Conservation (phyloP, 2,113 vertebrate genomes). For the Phasianus colchicus region DNA sequence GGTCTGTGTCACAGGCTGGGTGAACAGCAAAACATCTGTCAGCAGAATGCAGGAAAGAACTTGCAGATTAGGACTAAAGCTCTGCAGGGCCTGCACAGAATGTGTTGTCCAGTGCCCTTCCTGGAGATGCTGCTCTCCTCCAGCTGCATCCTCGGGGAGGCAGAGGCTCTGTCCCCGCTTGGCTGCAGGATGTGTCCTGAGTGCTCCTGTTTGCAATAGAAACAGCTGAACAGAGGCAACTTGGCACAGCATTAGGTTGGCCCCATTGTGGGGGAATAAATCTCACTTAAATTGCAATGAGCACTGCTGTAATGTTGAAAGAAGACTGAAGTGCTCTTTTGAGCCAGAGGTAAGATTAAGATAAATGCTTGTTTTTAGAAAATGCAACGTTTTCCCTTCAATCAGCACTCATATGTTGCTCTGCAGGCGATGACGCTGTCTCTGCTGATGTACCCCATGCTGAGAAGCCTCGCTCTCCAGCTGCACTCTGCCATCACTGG, state of each 20-base stretch:
- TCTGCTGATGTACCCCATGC: constrained; percentile 75
- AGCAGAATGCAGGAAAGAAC: not conserved
- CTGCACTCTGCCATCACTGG: constrained; percentile 79
- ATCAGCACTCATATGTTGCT: not conserved
- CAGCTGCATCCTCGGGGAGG: not conserved
- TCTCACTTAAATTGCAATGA: not conserved
- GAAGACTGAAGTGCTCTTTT: not conserved
- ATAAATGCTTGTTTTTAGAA: not conserved
- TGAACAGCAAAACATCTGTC: not conserved
- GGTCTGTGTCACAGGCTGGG: fast-evolving
- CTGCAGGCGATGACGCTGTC: constrained; percentile 72
- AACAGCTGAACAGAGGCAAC: not conserved
- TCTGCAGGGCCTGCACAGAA: not conserved
- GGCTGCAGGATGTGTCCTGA: not conserved
- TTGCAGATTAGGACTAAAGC: not conserved
- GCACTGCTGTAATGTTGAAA: not conserved
- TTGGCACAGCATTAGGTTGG: fast-evolving
- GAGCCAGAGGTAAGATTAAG: fast-evolving
- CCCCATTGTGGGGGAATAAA: fast-evolving
- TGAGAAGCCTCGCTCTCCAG: constrained; percentile 77
- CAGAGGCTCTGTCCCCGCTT: not conserved
- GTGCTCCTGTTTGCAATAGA: not conserved
- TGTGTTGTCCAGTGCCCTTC: not conserved
- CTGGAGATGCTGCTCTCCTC: not conserved
- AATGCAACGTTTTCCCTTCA: fast-evolving